Evolutionary conservation across 2,113 vertebrate species (phyloP), one percentile per base, ranked within the genome.

Genomic region (Psilopogon haemacephalus): DNA sequence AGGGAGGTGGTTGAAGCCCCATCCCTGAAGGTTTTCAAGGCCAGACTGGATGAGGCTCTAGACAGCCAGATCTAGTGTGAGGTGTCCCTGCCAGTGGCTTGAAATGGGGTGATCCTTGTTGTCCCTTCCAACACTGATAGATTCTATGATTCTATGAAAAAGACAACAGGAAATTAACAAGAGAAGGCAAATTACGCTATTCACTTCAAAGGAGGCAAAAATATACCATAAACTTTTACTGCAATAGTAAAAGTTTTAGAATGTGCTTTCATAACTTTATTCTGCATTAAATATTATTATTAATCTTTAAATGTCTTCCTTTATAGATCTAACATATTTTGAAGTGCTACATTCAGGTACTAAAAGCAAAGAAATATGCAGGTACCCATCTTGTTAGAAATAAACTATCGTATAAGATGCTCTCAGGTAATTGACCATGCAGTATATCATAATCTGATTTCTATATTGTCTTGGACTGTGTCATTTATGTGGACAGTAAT

Each of bases 401-500:
- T 54, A 93, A 85, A 63, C 17, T 50, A 84, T 88, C 73, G 89
- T 84, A 77, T 68, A 69, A 84, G 84, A 50, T 40, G 6, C 8
- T 84, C 11, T 71, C 54, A 81, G 46, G 64, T 54, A 28, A 78
- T 6, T 81, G 14, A 79, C 12, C 24, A n/a, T 42, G 24, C 56
- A 65, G 38, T 65, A 76, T 59, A 60, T 40, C 46, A 65, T 63
- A 90, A 62, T 94, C 73, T 38, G 65, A 54, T 65, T 96, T 96
- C 88, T 73, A 30, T 80, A 83, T 62, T 80, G 48, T 68, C 56
- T 52, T 55, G 4, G 9, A 77, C 59, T 62, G 17, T 71, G 26
- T 35, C 62, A 70, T 91, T 62, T 37, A 74, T 68, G 48, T 33
- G 82, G 64, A 90, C 63, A 92, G 92, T 48, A 90, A 24, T 55